These are phyloP conservation scores for Andrena marginata DNA, from an alignment of 2,888 invertebrate genomes.

Conservation along the genomic window DNA sequence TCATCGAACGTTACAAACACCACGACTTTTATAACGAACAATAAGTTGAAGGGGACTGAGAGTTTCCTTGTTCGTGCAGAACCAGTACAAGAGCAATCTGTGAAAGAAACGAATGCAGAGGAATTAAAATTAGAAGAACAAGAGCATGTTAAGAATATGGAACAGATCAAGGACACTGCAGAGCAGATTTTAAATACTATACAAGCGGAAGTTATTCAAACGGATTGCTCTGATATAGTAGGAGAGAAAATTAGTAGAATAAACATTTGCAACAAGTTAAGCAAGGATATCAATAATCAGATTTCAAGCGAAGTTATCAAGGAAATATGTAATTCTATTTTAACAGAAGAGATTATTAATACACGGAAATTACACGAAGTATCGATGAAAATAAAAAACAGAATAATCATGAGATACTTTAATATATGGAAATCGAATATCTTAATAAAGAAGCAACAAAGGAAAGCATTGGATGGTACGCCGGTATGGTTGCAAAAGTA, in stretches of 20 bases:
- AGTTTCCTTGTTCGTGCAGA: not conserved
- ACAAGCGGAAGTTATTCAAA: conserved; percentile 72
- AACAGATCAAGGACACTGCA: conserved; percentile 72
- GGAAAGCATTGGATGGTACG: conserved; percentile 86
- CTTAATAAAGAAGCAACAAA: conserved; percentile 84
- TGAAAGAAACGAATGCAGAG: conserved; percentile 28
- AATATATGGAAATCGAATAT: conserved; percentile 85
- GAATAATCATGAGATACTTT: conserved; percentile 83
- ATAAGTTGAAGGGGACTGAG: conserved; percentile 7
- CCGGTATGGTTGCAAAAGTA: conserved; percentile 86
- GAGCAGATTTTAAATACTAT: conserved; percentile 70
- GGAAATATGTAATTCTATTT: conserved; percentile 79
- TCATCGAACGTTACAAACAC: not conserved
- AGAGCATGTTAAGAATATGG: conserved; percentile 61
- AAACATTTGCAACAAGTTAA: conserved; percentile 73
- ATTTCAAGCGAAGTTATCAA: conserved; percentile 77
- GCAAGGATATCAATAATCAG: conserved; percentile 68
- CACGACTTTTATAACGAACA: not conserved
- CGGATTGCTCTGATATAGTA: conserved; percentile 71
- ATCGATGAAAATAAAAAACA: conserved; percentile 80
- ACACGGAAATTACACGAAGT: conserved; percentile 83
- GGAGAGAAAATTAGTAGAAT: conserved; percentile 72
- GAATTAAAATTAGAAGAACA: conserved; percentile 60
- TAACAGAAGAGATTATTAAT: conserved; percentile 81
- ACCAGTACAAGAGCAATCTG: not conserved